Evolutionary conservation across 92 coral and sea anemone genomes (phyloP).

Genomic region (Phenganax marumi): DNA sequence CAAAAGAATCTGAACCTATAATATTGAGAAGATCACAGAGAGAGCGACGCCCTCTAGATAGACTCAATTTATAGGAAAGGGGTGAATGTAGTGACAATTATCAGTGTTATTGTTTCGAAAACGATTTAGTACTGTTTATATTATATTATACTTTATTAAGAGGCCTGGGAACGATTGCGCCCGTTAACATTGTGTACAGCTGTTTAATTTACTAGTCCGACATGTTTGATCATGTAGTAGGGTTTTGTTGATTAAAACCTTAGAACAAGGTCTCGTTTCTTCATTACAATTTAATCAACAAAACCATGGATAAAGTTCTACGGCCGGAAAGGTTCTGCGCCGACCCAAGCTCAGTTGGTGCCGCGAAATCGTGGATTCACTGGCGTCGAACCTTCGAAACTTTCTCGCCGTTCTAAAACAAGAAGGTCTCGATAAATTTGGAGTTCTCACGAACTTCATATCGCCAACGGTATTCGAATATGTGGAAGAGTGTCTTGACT

Average conservation of each 20-base stretch:
- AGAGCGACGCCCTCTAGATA: constrained; percentile 39
- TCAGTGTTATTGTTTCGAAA: no score
- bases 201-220: no score
- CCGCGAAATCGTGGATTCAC: not conserved
- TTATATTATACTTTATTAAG: no score
- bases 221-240: no score
- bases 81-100: constrained; percentile 36
- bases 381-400: constrained; percentile 2
- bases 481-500: constrained; percentile 25
- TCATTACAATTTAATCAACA: not conserved
- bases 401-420: no score
- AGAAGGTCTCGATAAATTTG: no score
- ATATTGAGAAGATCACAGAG: constrained; percentile 34
- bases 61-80: constrained; percentile 39
- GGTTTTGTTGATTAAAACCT: not conserved
- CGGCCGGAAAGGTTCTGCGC: not conserved
- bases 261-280: no score
- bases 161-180: no score
- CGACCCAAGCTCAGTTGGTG: not conserved
- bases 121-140: no score
- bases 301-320: not conserved
- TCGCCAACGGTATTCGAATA: constrained; percentile 30
- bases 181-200: no score
- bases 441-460: not conserved
- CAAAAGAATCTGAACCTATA: not conserved